These are phyloP conservation scores for Plecotus auritus DNA, from an alignment of 2,113 vertebrate species.

Conservation along the genomic window DNA sequence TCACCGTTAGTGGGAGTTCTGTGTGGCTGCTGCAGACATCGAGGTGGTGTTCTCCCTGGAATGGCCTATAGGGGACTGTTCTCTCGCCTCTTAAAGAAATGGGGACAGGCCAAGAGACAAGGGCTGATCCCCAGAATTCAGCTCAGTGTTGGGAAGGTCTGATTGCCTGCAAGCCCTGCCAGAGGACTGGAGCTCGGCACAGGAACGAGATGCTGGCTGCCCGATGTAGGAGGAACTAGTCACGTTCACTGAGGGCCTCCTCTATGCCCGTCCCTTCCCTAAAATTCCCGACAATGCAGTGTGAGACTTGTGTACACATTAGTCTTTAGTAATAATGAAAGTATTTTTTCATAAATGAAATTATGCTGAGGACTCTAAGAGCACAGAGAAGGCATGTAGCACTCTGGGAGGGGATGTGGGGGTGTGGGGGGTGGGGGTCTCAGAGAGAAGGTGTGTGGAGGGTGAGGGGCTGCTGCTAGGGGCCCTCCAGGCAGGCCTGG, in stretches of 20 bases:
- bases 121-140: background rate
- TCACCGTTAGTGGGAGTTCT: background rate
- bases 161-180: no score
- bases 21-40: accelerated
- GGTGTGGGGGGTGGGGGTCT: background rate
- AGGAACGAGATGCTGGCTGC: background rate
- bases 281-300: background rate
- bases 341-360: background rate
- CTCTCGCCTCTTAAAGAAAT: background rate
- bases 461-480: no score
- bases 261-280: background rate
- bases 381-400: background rate
- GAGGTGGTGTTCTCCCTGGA: background rate
- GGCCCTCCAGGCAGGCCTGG: background rate
- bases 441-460: background rate
- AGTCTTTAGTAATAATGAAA: background rate
- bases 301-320: background rate
- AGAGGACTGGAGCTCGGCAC: accelerated
- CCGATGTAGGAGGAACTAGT: accelerated
- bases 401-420: accelerated
- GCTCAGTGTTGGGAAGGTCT: background rate
- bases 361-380: background rate
- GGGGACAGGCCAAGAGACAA: background rate
- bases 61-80: background rate
- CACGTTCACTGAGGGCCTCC: background rate